A percentile compares a stretch with the other conserved stretches of the same genome.
phyloP scores from a whole-genome alignment of 1,140 invertebrate species.

The Bombyx mandarina region DNA sequence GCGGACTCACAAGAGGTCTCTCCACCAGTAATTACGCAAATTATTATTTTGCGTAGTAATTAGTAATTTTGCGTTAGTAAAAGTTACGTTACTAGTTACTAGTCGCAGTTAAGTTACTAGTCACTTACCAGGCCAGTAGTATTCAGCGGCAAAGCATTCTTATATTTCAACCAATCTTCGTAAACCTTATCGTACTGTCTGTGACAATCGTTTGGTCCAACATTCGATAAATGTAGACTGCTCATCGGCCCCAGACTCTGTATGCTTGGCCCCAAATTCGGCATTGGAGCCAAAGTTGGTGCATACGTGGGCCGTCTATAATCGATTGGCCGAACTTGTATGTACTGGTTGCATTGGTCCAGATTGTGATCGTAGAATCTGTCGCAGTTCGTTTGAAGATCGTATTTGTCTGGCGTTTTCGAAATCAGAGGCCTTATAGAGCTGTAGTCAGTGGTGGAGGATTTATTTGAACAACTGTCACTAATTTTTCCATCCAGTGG shows the following conservation, averaged over 20 bases:
- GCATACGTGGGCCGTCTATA: constrained; percentile 30
- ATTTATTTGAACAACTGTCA: constrained; percentile 55
- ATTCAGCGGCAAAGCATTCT: constrained; percentile 57
- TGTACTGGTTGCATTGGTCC: constrained; percentile 44
- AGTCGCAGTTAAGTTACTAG: not conserved
- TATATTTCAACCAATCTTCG: constrained; percentile 63
- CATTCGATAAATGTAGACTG: constrained; percentile 37
- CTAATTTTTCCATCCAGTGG: constrained; percentile 57
- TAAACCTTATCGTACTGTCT: constrained; percentile 56
- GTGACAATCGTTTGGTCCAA: constrained; percentile 45
- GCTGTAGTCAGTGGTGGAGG: constrained; percentile 53
- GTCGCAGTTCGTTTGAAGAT: constrained; percentile 34
- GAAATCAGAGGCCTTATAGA: constrained; percentile 47
- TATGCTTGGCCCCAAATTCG: constrained; percentile 42
- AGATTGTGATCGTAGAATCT: constrained; percentile 43
- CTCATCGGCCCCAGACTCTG: constrained; percentile 37
- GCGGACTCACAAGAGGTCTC: too few relatives aligned
- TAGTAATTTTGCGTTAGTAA: too few relatives aligned
- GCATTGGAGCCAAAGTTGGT: constrained; percentile 28
- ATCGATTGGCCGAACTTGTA: constrained; percentile 44
- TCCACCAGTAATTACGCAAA: too few relatives aligned
- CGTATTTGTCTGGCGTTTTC: constrained; percentile 50
- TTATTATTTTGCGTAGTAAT: too few relatives aligned
- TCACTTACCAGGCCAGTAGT: constrained; percentile 54
- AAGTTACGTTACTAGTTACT: too few relatives aligned